These are phyloP conservation scores for Xenus cinereus DNA, from an alignment of 2,113 vertebrate species.

Conservation along the genomic window DNA sequence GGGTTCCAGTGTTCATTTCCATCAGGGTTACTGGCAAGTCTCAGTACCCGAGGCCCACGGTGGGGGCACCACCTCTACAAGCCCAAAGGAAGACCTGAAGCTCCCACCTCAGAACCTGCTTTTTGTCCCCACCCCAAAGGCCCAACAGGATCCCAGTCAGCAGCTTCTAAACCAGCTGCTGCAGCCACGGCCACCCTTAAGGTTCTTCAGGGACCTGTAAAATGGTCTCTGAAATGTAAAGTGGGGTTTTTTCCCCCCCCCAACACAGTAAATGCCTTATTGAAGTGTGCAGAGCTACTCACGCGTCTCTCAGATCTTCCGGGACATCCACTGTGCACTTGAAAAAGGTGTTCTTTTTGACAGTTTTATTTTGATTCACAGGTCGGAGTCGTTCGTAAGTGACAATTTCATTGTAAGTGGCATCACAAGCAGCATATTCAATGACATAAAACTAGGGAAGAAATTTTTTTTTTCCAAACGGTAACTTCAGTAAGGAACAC, in stretches of 20 bases:
- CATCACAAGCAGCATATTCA: conserved; percentile 86
- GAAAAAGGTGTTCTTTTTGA: conserved; percentile 85
- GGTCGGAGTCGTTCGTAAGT: conserved; percentile 83
- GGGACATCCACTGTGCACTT: conserved; percentile 84
- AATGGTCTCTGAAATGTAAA: neutral
- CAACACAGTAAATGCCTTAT: neutral
- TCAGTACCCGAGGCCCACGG: neutral
- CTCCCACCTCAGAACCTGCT: neutral
- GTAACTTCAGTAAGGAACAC: neutral
- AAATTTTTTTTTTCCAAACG: neutral
- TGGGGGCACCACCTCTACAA: neutral
- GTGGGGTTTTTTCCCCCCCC: rapidly evolving
- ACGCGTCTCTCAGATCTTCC: conserved; percentile 84
- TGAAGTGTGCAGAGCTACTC: conserved; percentile 63
- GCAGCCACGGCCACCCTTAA: neutral
- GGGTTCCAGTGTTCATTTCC: neutral
- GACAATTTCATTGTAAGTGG: conserved; percentile 86
- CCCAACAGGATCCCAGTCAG: neutral
- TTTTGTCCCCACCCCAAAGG: neutral
- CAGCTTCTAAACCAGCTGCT: neutral
- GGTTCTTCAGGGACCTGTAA: neutral
- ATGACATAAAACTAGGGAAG: conserved; percentile 81
- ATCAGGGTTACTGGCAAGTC: neutral
- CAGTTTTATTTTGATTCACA: conserved; percentile 84
- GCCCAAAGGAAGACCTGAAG: neutral